These are phyloP conservation scores for Melitaea athalia DNA, from an alignment of 2,888 invertebrate species.

Conservation along the genomic window DNA sequence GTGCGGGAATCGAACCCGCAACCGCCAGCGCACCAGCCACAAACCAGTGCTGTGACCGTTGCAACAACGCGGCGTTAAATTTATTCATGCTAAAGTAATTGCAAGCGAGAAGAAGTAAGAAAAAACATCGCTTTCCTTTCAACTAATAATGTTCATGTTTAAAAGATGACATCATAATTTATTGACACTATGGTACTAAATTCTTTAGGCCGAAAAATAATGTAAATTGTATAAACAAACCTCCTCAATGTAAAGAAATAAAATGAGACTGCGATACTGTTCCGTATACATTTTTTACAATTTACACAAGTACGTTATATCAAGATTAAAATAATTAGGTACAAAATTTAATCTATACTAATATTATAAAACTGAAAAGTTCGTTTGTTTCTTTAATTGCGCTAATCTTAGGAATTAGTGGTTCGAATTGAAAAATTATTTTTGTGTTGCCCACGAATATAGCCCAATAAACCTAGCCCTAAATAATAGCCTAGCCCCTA, in stretches of 20 bases:
- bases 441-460: too few relatives aligned
- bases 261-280: background rate
- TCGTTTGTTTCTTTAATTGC: too few relatives aligned
- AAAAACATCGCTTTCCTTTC: background rate
- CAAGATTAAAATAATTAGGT: background rate
- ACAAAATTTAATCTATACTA: background rate
- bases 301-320: background rate
- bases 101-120: background rate
- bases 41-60: too few relatives aligned
- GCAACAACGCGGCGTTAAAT: too few relatives aligned
- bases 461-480: too few relatives aligned
- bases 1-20: too few relatives aligned
- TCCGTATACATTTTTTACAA: slow-evolving; percentile 1
- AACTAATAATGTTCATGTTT: background rate
- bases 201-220: slow-evolving; percentile 6
- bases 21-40: too few relatives aligned
- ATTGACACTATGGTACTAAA: slow-evolving; percentile 11
- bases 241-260: background rate
- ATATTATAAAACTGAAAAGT: too few relatives aligned
- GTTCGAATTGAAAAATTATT: background rate
- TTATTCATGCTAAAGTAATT: background rate
- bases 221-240: slow-evolving; percentile 9
- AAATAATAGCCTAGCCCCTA: too few relatives aligned
- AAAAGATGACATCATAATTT: slow-evolving; percentile 1
- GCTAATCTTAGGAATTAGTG: too few relatives aligned